Conservation (phyloP, 1,140 invertebrate genomes). For the Drosophila kikkawai region DNA sequence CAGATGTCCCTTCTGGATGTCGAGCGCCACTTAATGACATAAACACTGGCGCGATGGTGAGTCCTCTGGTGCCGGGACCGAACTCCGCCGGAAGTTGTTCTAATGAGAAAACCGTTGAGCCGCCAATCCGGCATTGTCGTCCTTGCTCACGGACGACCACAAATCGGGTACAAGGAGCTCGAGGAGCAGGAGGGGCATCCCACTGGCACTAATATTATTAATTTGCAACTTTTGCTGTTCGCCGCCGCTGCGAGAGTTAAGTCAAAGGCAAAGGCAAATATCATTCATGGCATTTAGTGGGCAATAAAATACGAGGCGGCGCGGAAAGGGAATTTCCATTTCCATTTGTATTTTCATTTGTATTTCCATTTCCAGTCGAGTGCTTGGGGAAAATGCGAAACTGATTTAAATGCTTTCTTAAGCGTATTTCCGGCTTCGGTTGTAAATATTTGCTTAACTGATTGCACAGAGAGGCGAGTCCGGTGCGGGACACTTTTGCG, state of each 20-base stretch:
- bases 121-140: slow-evolving; percentile 36
- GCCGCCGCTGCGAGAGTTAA: slow-evolving; percentile 1
- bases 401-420: slow-evolving; percentile 73
- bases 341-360: slow-evolving; percentile 37
- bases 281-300: slow-evolving; percentile 67
- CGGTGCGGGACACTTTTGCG: slow-evolving; percentile 24
- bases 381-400: slow-evolving; percentile 63
- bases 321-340: slow-evolving; percentile 13
- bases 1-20: slow-evolving; percentile 29
- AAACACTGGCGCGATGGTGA: slow-evolving; percentile 48
- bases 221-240: slow-evolving; percentile 61
- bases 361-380: slow-evolving; percentile 53
- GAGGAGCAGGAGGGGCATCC: not conserved
- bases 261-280: slow-evolving; percentile 60
- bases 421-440: slow-evolving; percentile 56
- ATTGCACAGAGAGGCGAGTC: slow-evolving; percentile 24
- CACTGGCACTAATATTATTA: slow-evolving; percentile 62
- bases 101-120: slow-evolving; percentile 67
- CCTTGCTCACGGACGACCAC: slow-evolving; percentile 20
- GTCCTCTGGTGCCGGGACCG: slow-evolving; percentile 7
- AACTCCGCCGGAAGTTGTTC: slow-evolving; percentile 64
- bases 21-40: slow-evolving; percentile 70
- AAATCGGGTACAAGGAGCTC: not conserved
- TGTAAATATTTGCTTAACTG: slow-evolving; percentile 50
- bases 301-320: slow-evolving; percentile 60